Evolutionary conservation across 2,113 vertebrate species (phyloP), one percentile per base, ranked within the genome.

Genomic region (Eptesicus fuscus): DNA sequence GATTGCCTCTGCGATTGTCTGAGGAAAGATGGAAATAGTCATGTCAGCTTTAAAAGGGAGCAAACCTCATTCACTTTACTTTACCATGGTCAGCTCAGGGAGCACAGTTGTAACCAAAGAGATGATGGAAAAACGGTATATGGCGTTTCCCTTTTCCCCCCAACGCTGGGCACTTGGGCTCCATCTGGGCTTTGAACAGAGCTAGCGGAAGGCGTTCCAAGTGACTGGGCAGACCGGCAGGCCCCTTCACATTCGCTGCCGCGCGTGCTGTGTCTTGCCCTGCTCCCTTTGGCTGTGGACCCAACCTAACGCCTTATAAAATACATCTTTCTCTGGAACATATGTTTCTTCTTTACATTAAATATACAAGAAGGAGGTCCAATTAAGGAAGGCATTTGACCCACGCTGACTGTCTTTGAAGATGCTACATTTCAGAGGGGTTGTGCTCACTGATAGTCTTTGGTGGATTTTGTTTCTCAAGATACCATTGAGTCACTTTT

Each of bases 291-390:
- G 96, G 93, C 77, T n/a, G 69, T 13, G 20, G 32, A 56, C 88
- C 84, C 80, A 92, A 17, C 17, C 28, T 96, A 40, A 88, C 12
- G 2, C 87, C 71, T 90, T 96, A 59, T 95, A 94, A 97, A 97
- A 88, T 51, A 74, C 7, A 28, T 32, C 56, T 49, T 93, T 92
- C 95, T 78, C 67, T 76, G 73, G 73, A 92, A 65, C 61, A 90
- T 49, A 9, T 32, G 63, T 74, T 92, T 88, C 61, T 88, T 92
- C 67, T 90, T 94, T 92, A 71, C 56, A 30, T 70, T 90, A 88
- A 96, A 42, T 40, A 30, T 78, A 90, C 18, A 40, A 82, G 42
- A 93, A 80, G 9, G 71, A 74, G 42, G 16, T 79, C 30, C 59
- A 74, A 84, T 88, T 83, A 93, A 95, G 49, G 47, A 79, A 94